Conservation (phyloP, 2,888 invertebrate species). For the Nebria salina region DNA sequence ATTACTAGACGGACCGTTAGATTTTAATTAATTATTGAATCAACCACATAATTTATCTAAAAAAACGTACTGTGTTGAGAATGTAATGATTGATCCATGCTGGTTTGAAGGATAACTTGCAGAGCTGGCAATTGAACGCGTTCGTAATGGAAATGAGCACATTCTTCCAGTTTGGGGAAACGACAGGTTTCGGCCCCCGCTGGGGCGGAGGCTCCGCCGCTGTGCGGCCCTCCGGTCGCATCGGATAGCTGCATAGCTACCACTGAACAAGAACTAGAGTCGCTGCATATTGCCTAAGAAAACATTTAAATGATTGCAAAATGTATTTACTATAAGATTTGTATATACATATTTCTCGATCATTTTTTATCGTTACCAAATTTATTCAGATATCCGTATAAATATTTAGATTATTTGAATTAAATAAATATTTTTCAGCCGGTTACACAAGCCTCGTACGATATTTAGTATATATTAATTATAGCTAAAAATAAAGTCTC, state of each 20-base stretch:
- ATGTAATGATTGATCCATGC: slow-evolving; percentile 62
- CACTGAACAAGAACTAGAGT: slow-evolving; percentile 50
- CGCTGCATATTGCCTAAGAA: slow-evolving; percentile 62
- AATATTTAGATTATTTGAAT: too few relatives aligned
- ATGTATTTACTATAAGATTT: too few relatives aligned
- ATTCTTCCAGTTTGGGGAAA: slow-evolving; percentile 92
- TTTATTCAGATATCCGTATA: too few relatives aligned
- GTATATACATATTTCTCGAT: too few relatives aligned
- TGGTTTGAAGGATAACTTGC: slow-evolving; percentile 66
- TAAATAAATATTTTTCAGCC: too few relatives aligned
- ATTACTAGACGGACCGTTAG: too few relatives aligned
- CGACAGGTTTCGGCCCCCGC: slow-evolving; percentile 64
- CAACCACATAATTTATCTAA: too few relatives aligned
- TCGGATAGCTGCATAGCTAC: slow-evolving; percentile 62
- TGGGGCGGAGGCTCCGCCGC: slow-evolving; percentile 28
- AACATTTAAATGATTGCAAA: neutral
- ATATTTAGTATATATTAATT: neutral
- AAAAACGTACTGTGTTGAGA: slow-evolving; percentile 62
- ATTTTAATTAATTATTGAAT: too few relatives aligned
- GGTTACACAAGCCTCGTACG: neutral
- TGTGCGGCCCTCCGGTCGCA: slow-evolving; percentile 54
- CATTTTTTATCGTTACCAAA: too few relatives aligned
- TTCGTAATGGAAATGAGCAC: slow-evolving; percentile 98
- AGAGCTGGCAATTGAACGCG: slow-evolving; percentile 87
- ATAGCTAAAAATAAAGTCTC: neutral